Percentiles rank a stretch among this genome's conserved stretches.
phyloP scores from a whole-genome alignment of 2,888 invertebrate species.

The Eremobia ochroleuca region DNA sequence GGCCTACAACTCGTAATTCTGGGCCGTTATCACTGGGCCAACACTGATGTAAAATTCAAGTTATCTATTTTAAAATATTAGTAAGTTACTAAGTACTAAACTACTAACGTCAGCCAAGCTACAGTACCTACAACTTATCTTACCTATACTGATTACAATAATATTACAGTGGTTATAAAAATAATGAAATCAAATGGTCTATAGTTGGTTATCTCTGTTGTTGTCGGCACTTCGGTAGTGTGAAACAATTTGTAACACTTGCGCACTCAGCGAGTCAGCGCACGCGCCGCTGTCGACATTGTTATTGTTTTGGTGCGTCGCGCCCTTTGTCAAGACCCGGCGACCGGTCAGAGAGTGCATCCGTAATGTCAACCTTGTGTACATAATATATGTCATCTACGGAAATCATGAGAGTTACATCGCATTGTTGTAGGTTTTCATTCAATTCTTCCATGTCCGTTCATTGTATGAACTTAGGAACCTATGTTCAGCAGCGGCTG shows the following conservation, averaged over 20 bases:
- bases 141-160: not conserved
- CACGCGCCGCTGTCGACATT: constrained; percentile 82
- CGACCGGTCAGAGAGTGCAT: constrained; percentile 77
- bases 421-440: constrained; percentile 62
- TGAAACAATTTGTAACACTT: constrained; percentile 80
- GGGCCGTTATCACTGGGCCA: not conserved
- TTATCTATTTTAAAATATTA: not conserved
- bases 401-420: constrained; percentile 76
- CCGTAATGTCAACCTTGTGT: constrained; percentile 75
- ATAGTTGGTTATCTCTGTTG: constrained; percentile 24
- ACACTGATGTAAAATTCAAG: not conserved
- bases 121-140: not conserved
- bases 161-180: not conserved
- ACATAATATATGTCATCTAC: constrained; percentile 71
- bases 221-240: constrained; percentile 61
- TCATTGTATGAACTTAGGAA: constrained; percentile 41
- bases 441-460: constrained; percentile 52
- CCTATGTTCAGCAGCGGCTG: not conserved
- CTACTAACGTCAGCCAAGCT: not conserved
- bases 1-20: not conserved
- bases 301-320: constrained; percentile 85
- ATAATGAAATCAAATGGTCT: constrained; percentile 21
- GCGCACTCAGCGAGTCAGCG: constrained; percentile 81
- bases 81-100: not conserved
- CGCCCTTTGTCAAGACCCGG: constrained; percentile 80